Percentiles rank a stretch among this genome's conserved stretches.
These are phyloP conservation scores for Babyrousa celebensis DNA, from an alignment of 2,797 vertebrate genomes.

Conservation along the genomic window DNA sequence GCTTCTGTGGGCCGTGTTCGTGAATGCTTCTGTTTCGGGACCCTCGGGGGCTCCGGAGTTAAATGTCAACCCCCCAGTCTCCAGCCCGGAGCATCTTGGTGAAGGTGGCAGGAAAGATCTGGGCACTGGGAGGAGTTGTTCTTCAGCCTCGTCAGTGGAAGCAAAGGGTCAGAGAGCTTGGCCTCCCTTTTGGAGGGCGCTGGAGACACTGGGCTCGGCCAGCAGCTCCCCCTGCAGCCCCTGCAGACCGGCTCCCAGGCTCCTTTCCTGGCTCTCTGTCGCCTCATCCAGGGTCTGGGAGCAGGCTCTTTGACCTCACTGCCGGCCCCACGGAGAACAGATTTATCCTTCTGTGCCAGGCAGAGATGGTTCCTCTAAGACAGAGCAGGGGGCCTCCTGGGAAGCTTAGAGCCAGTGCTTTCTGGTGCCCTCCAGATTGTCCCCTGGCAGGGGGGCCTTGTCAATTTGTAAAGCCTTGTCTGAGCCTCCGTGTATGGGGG, in stretches of 20 bases:
- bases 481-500: not conserved
- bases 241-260: too few species aligned
- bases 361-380: not conserved
- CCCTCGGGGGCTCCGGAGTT: not conserved
- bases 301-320: too few species aligned
- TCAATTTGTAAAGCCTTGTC: not conserved
- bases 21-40: not conserved
- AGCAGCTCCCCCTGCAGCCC: not conserved
- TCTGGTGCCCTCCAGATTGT: not conserved
- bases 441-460: not conserved
- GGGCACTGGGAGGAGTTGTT: not conserved
- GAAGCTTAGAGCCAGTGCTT: not conserved
- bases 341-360: too few species aligned
- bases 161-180: not conserved
- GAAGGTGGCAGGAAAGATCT: not conserved
- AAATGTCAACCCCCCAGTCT: not conserved
- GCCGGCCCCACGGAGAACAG: not conserved
- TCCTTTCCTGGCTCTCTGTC: not conserved
- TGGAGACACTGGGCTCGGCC: not conserved
- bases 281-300: not conserved
- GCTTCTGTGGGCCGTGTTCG: constrained; percentile 57
- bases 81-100: not conserved
- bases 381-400: not conserved
- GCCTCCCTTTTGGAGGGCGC: not conserved
- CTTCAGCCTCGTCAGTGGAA: not conserved